phyloP scores from a whole-genome alignment of 2,888 invertebrate species.

The Diogma glabrata region DNA sequence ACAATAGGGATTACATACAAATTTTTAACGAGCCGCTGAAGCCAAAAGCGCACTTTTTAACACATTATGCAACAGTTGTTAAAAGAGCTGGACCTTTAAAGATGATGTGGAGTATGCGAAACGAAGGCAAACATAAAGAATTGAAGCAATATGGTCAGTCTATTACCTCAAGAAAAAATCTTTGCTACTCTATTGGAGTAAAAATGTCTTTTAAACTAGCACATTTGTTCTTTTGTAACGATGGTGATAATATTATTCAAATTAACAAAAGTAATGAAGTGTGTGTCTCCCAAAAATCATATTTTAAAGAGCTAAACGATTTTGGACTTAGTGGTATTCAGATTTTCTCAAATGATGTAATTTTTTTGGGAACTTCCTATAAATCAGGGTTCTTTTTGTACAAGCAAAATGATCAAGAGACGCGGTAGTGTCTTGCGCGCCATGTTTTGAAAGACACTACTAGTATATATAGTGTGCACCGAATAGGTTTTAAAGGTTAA shows the following conservation, averaged over 20 bases:
- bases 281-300: not conserved
- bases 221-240: not conserved
- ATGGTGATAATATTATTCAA: not conserved
- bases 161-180: not conserved
- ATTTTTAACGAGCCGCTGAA: not conserved
- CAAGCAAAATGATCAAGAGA: no score
- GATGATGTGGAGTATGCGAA: conserved; percentile 1
- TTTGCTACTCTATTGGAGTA: not conserved
- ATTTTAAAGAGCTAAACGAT: not conserved
- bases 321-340: not conserved
- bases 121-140: not conserved
- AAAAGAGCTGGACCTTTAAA: not conserved
- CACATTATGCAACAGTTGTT: not conserved
- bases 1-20: not conserved
- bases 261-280: not conserved
- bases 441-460: no score
- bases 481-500: no score
- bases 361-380: no score
- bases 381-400: no score
- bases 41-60: not conserved
- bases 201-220: not conserved
- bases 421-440: no score
- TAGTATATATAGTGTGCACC: no score
- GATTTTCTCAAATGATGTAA: no score
- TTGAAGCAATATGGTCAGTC: not conserved